A percentile compares a stretch with the other conserved stretches of the same genome.
Conservation (phyloP, 2,888 invertebrate genomes). For the Thereva unica region DNA sequence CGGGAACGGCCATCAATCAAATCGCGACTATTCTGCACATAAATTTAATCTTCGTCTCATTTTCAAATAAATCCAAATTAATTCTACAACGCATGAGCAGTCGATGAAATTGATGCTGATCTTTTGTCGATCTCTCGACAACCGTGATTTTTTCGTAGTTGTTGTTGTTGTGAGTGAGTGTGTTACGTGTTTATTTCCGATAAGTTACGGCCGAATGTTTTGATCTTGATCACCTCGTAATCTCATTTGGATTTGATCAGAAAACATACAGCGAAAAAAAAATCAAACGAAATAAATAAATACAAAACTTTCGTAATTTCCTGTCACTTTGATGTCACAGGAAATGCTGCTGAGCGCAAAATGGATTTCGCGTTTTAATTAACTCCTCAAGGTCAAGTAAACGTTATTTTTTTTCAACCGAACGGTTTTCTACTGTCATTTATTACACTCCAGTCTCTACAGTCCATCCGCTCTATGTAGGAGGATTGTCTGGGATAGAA, state of each 20-base stretch:
- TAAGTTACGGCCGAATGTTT: no score
- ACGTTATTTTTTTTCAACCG: not conserved
- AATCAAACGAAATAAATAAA: conserved; percentile 2
- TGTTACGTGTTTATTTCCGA: conserved; percentile 1
- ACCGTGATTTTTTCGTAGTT: not conserved
- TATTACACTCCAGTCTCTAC: no score
- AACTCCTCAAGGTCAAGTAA: conserved; percentile 21
- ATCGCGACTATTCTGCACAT: no score
- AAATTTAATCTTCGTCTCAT: no score
- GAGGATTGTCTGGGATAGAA: no score
- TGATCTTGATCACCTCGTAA: conserved; percentile 9
- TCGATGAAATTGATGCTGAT: no score
- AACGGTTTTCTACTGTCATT: no score
- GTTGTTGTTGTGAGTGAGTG: not conserved
- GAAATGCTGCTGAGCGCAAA: conserved; percentile 36
- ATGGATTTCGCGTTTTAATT: conserved; percentile 34
- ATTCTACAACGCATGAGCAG: no score
- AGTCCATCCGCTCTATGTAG: no score
- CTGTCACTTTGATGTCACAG: conserved; percentile 38
- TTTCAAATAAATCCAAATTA: no score
- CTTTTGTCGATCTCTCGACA: not conserved
- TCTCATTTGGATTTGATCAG: conserved; percentile 8
- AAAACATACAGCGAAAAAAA: no score
- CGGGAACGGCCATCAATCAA: no score
- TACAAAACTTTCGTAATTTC: conserved; percentile 39